Evolutionary conservation across 2,888 invertebrate genomes (phyloP).

Genomic region (Lypha dubia): DNA sequence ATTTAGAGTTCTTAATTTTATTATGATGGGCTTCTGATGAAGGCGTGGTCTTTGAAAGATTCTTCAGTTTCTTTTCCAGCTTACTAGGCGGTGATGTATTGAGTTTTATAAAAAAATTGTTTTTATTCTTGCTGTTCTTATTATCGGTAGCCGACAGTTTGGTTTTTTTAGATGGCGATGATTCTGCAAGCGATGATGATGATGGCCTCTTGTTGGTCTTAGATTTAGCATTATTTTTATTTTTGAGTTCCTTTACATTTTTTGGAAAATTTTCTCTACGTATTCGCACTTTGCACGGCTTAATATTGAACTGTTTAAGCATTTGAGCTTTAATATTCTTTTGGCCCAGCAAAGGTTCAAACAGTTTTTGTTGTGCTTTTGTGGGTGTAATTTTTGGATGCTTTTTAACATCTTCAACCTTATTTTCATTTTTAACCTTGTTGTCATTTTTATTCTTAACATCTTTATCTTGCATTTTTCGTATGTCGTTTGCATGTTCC

Average conservation of each 20-base stretch:
- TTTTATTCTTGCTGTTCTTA: constrained; percentile 50
- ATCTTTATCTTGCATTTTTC: constrained; percentile 31
- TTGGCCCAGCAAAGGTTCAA: constrained; percentile 60
- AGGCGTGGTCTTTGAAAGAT: constrained; percentile 14
- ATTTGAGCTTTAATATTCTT: constrained; percentile 46
- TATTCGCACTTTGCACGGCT: constrained; percentile 71
- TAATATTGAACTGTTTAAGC: constrained; percentile 64
- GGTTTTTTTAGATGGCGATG: constrained; percentile 61
- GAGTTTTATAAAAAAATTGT: constrained; percentile 68
- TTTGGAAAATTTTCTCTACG: constrained; percentile 69
- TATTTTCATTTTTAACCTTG: not conserved
- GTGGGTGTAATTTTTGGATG: constrained; percentile 70
- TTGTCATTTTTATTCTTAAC: not conserved
- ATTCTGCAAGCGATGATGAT: not conserved
- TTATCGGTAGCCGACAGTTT: constrained; percentile 13
- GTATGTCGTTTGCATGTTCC: constrained; percentile 42
- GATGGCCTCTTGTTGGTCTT: constrained; percentile 39
- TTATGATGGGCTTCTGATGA: constrained; percentile 60
- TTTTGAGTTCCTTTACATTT: constrained; percentile 54
- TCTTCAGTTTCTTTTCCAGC: constrained; percentile 50
- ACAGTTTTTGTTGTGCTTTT: constrained; percentile 74
- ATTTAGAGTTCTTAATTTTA: constrained; percentile 69
- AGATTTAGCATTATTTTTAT: constrained; percentile 24
- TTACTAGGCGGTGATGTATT: constrained; percentile 47
- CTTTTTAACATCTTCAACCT: constrained; percentile 11